Evolutionary conservation across 2,888 invertebrate genomes (phyloP).

Genomic region (Thereva nobilitata): DNA sequence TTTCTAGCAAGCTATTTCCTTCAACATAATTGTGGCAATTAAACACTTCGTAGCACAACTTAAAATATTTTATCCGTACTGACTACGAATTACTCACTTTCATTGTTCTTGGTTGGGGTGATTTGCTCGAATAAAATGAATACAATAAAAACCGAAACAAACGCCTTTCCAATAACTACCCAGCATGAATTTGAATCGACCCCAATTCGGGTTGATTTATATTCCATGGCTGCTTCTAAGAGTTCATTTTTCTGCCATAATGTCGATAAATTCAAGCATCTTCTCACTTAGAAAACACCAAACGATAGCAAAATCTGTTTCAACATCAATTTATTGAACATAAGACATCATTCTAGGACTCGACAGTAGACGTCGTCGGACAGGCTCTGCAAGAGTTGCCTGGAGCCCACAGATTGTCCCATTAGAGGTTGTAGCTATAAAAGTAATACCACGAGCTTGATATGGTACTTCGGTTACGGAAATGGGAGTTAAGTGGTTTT

Average conservation of each 20-base stretch:
- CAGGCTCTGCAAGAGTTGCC: not conserved
- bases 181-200: too few relatives aligned
- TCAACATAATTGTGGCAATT: too few relatives aligned
- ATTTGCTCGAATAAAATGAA: too few relatives aligned
- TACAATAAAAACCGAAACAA: too few relatives aligned
- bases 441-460: constrained; percentile 36
- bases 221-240: too few relatives aligned
- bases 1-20: too few relatives aligned
- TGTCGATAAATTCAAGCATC: not conserved
- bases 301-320: constrained; percentile 6
- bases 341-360: not conserved
- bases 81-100: too few relatives aligned
- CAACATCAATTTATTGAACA: constrained; percentile 25
- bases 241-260: not conserved
- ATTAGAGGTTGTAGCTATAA: constrained; percentile 36
- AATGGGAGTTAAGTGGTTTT: constrained; percentile 40
- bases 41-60: too few relatives aligned
- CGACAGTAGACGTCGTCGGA: not conserved
- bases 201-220: too few relatives aligned
- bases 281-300: constrained; percentile 3
- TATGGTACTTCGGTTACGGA: constrained; percentile 39
- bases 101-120: too few relatives aligned
- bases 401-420: constrained; percentile 17
- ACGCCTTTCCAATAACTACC: too few relatives aligned
- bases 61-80: too few relatives aligned